Base-by-base conservation (phyloP, 2,113 vertebrate genomes). In the Rafetus swinhoei region DNA sequence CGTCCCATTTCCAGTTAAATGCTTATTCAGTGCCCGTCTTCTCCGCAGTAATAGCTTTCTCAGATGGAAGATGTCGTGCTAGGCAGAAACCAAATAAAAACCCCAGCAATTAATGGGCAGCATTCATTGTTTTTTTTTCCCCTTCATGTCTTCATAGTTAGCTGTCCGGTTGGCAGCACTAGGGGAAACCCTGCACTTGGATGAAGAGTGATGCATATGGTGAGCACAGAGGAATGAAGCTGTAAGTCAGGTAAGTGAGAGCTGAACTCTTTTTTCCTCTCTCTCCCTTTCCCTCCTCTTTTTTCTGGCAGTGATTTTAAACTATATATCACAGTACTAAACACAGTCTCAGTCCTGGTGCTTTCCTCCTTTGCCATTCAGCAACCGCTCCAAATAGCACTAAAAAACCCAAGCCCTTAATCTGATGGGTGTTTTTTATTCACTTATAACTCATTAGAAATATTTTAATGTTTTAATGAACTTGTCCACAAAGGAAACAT, bases 1-100 rank as follows among this genome's bases (percentile, higher is more conserved):
- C 82, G 95, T 93, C 95, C 91, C 93, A 94, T 94, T 98, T 97
- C 95, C 86, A 97, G 95, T 92, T 93, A 95, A 97, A 85, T 2
- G 8, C 94, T 95, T 88, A 81, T 89, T 93, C 88, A 85, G 74
- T 96, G 95, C 93, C 92, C 1, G 14, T 96, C 93, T 90, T 92
- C 91, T 85, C 86, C 81, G 39, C 7, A 79, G 82, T 98, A 97
- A 98, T 97, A 97, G 85, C 90, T 98, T 98, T 98, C 91, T 97
- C 98, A 98, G 97, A 98, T 97, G 97, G 95, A 93, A 92, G 93
- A 95, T 94, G 87, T 85, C n/a, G 7, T 97, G 89, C 84, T 95
- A 94, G 84, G 93, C 82, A 96, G 94, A 92, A 94, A 92, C 18
- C 24, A 93, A 95, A 96, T 60, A 81, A 94, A 94, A 95, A 94